Percentiles rank a stretch among this genome's conserved stretches.
Conservation (phyloP, 2,888 invertebrate species). For the Apotomis capreana region DNA sequence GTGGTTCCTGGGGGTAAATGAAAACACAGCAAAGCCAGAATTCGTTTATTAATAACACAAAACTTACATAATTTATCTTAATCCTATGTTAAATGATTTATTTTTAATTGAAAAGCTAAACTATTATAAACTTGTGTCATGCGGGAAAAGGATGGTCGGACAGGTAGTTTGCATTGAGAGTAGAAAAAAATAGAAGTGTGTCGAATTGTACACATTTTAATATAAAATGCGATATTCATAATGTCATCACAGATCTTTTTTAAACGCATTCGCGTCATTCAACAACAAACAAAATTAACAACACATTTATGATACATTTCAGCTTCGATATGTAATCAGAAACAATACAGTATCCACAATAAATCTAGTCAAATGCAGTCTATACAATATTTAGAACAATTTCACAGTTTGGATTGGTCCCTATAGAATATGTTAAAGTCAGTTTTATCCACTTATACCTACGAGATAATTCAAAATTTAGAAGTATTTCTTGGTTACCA, state of each 20-base stretch:
- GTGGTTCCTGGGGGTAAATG: conserved; percentile 46
- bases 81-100: conserved; percentile 49
- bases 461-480: neutral
- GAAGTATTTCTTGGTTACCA: conserved; percentile 5
- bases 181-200: conserved; percentile 66
- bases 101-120: conserved; percentile 42
- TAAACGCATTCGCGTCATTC: conserved; percentile 38
- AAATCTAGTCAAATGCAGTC: conserved; percentile 14
- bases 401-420: conserved; percentile 15
- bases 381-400: conserved; percentile 3
- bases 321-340: conserved; percentile 20
- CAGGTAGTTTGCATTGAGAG: conserved; percentile 45
- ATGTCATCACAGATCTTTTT: conserved; percentile 69
- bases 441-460: neutral
- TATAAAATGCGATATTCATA: conserved; percentile 71
- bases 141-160: conserved; percentile 17
- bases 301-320: conserved; percentile 31
- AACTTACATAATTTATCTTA: conserved; percentile 39
- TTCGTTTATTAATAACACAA: conserved; percentile 69
- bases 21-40: conserved; percentile 77
- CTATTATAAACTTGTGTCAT: neutral
- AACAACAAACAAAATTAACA: conserved; percentile 46
- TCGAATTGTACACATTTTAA: conserved; percentile 74
- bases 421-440: conserved; percentile 2
- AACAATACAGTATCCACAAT: conserved; percentile 1